Base-by-base conservation (phyloP, 2,113 vertebrate species). In the Micronisus gabar region DNA sequence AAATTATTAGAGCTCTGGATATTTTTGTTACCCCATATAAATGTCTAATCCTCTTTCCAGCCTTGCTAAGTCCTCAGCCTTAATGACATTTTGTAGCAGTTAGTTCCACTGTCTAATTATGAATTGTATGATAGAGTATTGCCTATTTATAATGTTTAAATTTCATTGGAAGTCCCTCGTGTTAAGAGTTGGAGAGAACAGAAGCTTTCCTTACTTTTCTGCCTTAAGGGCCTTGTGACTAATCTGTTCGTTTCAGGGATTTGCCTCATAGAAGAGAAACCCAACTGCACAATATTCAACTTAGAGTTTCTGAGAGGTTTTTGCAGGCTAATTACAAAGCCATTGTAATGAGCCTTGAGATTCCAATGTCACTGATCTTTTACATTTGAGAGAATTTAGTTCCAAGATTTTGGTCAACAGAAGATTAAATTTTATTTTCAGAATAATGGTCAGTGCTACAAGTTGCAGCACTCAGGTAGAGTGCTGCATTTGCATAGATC, bases 81-180 rank as follows among this genome's bases (percentile, higher is more conserved):
- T 95, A 96, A 96, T 88, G 91, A 90, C 83, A 96, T 90, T 97
- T 96, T 97, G 91, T 94, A 88, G 91, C 73, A 87, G 93, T 96
- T 96, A 95, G 89, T 97, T 96, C 87, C 95, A 85, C 87, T 94
- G 90, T 93, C 93, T 96, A 93, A 96, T 96, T 96, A 96, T 93
- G 84, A 96, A 94, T 95, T 95, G 66, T 91, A 66, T 96, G 90
- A 95, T 96, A 85, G 95, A 96, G 73, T 94, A 93, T 95, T 91
- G 95, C 94, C 94, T 96, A 96, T 96, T 97, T 96, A 94, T 96
- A 96, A 95, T 85, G 85, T 96, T 94, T 91, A 88, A 94, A 94
- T 95, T 96, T 94, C 90, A 80, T 47, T 96, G 81, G 53, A 96
- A 95, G 95, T 96, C 93, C 56, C 96, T 93, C 0, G 10, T 90